Conservation (phyloP, 2,113 vertebrate genomes). For the Leptobrachium leishanense region DNA sequence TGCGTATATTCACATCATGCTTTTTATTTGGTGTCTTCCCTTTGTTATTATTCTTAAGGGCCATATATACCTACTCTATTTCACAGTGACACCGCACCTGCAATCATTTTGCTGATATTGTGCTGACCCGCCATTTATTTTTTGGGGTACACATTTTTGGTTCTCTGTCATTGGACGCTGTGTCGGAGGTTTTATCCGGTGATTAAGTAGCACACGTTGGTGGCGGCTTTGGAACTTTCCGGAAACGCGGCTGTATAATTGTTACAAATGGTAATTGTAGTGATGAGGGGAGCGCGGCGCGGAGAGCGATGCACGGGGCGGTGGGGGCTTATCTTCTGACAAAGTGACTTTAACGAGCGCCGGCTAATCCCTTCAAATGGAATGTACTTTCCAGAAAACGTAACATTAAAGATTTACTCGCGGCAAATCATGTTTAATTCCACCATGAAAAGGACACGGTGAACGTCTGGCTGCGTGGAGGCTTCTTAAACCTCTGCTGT, state of each 20-base stretch:
- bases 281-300: neutral
- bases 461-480: neutral
- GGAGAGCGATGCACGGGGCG: no score
- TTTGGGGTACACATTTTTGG: no score
- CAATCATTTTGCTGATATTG: no score
- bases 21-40: no score
- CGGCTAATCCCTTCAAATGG: neutral
- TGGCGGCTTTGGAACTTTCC: neutral
- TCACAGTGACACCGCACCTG: no score
- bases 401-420: neutral
- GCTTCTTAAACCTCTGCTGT: neutral
- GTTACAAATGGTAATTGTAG: neutral
- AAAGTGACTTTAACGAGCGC: neutral
- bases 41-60: no score
- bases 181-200: no score
- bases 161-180: no score
- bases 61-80: no score
- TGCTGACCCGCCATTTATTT: no score
- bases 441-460: neutral
- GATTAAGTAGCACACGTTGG: no score
- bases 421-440: neutral
- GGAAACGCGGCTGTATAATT: neutral
- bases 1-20: no score
- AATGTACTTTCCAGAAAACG: constrained; percentile 1
- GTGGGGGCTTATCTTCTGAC: neutral